Evolutionary conservation across 2,888 invertebrate species (phyloP).

Genomic region (Eudasyphora cyanicolor): DNA sequence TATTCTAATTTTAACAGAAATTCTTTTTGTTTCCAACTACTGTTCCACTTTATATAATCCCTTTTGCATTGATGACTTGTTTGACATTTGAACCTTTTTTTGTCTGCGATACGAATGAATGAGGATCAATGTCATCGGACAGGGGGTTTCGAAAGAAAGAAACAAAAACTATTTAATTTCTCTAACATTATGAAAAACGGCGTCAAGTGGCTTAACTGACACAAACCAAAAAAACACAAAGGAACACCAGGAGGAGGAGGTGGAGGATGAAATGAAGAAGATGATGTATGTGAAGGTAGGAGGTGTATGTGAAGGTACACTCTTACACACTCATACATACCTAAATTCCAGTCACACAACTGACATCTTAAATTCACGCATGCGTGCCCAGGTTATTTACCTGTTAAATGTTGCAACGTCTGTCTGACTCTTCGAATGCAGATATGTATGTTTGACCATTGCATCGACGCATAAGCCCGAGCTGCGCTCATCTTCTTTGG

Average conservation of each 20-base stretch:
- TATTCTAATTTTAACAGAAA: too few species aligned
- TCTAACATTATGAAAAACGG: conserved; percentile 37
- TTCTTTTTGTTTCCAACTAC: neutral
- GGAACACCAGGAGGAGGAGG: neutral
- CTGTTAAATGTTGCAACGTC: conserved; percentile 51
- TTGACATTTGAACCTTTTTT: conserved; percentile 63
- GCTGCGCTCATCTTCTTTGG: conserved; percentile 3
- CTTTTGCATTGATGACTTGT: conserved; percentile 8
- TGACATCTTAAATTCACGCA: conserved; percentile 65
- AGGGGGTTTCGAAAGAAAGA: conserved; percentile 30
- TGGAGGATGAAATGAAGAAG: conserved; percentile 22
- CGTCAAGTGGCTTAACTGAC: conserved; percentile 53
- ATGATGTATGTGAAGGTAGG: too few species aligned
- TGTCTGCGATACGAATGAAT: neutral
- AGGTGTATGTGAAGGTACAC: too few species aligned
- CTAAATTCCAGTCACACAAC: conserved; percentile 62
- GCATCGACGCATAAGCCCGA: conserved; percentile 23
- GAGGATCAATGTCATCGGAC: conserved; percentile 60
- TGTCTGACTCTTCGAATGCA: conserved; percentile 40
- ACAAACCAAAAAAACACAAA: conserved; percentile 25
- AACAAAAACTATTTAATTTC: conserved; percentile 23
- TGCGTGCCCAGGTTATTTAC: conserved; percentile 66
- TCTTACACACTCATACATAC: neutral
- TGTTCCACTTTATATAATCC: conserved; percentile 27
- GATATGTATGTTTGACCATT: too few species aligned